These are phyloP conservation scores for Synergus laeviventris DNA, from an alignment of 2,888 invertebrate species.

Conservation along the genomic window DNA sequence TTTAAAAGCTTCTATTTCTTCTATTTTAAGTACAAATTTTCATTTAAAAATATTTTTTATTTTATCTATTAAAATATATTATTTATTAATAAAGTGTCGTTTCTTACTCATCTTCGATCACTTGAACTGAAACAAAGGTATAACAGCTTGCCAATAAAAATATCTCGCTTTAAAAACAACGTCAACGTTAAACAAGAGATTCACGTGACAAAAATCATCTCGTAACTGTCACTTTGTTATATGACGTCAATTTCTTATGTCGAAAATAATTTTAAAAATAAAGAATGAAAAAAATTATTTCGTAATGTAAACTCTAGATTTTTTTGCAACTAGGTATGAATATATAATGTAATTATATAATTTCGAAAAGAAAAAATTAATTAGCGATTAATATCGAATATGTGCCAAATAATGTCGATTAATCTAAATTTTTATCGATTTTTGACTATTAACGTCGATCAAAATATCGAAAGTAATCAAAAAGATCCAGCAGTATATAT, in stretches of 20 bases:
- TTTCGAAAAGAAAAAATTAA: no score
- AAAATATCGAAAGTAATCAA: no score
- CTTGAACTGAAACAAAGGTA: not conserved
- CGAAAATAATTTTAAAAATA: not conserved
- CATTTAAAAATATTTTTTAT: not conserved
- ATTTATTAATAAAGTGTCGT: no score
- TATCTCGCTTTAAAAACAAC: constrained; percentile 10
- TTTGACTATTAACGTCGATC: no score
- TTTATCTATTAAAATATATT: no score
- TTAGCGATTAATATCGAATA: no score
- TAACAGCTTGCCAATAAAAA: constrained; percentile 26
- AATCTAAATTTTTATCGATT: no score
- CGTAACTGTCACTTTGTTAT: not conserved
- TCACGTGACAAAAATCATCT: not conserved
- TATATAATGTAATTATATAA: no score
- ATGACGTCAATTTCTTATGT: not conserved
- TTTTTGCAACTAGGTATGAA: no score
- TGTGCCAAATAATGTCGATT: no score
- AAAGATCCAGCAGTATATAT: no score
- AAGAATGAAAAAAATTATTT: not conserved
- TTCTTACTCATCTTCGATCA: not conserved
- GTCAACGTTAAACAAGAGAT: not conserved
- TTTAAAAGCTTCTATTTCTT: not conserved
- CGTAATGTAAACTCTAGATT: not conserved
- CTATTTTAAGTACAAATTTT: not conserved